Evolutionary conservation across 2,888 invertebrate species (phyloP).

Genomic region (Fragum fragum): DNA sequence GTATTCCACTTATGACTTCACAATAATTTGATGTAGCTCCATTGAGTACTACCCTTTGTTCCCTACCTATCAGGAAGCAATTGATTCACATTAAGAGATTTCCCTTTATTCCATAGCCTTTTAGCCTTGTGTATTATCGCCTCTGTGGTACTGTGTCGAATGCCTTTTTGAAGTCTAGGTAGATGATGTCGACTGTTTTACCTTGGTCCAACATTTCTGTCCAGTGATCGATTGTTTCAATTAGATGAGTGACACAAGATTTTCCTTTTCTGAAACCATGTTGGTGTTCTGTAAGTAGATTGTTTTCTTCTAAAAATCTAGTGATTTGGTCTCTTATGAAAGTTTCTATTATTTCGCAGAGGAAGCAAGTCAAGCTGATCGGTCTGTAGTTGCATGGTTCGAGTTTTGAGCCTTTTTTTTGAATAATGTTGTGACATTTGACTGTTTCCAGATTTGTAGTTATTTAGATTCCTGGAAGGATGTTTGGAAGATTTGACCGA

Average conservation of each 20-base stretch:
- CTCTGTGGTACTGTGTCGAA: neutral
- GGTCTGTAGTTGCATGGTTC: neutral
- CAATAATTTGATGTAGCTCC: too few relatives aligned
- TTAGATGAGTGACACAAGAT: neutral
- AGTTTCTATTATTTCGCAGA: neutral
- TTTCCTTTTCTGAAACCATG: constrained; percentile 5
- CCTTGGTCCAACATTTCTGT: neutral
- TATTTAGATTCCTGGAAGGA: neutral
- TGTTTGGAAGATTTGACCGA: neutral
- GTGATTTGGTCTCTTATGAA: neutral
- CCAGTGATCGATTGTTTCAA: constrained; percentile 2
- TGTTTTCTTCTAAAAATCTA: neutral
- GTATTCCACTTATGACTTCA: too few relatives aligned
- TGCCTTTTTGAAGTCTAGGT: constrained; percentile 1
- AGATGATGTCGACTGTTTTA: neutral
- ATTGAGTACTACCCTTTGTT: too few relatives aligned
- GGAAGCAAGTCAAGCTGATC: neutral
- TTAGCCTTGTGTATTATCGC: neutral
- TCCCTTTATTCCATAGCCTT: neutral
- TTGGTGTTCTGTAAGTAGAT: neutral
- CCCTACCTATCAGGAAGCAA: too few relatives aligned
- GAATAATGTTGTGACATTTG: neutral
- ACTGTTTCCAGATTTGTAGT: neutral
- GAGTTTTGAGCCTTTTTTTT: neutral
- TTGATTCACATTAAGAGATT: neutral